Evolutionary conservation across 2,888 invertebrate species (phyloP), one percentile per base, ranked within the genome.

Genomic region (Erpobdella octoculata): DNA sequence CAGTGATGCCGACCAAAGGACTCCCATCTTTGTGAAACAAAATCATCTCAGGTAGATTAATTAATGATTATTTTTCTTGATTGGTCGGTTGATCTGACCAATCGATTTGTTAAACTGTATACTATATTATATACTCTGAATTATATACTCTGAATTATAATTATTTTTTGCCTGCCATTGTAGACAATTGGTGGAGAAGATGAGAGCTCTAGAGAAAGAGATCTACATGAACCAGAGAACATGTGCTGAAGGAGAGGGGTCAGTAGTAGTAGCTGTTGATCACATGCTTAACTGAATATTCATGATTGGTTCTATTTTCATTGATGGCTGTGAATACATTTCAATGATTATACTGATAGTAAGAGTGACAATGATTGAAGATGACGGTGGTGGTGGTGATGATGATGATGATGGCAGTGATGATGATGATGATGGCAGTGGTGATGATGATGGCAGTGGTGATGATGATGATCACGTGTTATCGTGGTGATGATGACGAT

Each of bases 21-120:
- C 90, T 28, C 93, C 94, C 18, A 95, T 96, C 80, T 91, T 93
- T 79, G 89, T 90, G 78, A 86, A 93, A 77, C 95, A 96, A 83
- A 93, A 91, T 48, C 88, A 90, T 76, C 83, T 86, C 74, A 83
- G 87, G 83, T 85, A 75, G 38, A 53, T 46, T 25, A 12, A 18
- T 18, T 5, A 25, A 71, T 15, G 25, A n/a, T 6, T 70, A 71
- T 18, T 58, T n/a, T n/a, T n/a, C n/a, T n/a, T n/a, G n/a, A n/a
- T n/a, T n/a, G n/a, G n/a, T n/a, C n/a, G n/a, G n/a, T n/a, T n/a
- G n/a, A n/a, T n/a, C n/a, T n/a, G n/a, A n/a, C n/a, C n/a, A n/a
- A n/a, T n/a, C n/a, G n/a, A n/a, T n/a, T n/a, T n/a, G n/a, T n/a
- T n/a, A n/a, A n/a, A n/a, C n/a, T n/a, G n/a, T n/a, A n/a, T n/a